These are phyloP conservation scores for Drosophila rellima DNA, from an alignment of 2,888 invertebrate genomes.

Conservation along the genomic window DNA sequence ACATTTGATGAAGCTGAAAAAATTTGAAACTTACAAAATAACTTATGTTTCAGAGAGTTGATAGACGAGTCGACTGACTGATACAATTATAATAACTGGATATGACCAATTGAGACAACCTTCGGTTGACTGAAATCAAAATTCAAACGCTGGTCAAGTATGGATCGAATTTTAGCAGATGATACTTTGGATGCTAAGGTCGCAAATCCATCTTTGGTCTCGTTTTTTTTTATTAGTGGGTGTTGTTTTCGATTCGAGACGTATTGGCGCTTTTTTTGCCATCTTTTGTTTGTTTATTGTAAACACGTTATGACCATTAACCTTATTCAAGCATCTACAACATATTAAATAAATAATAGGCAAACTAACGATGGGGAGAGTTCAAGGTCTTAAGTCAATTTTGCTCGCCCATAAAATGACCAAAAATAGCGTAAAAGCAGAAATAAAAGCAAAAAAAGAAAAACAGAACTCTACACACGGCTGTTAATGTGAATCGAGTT, in stretches of 20 bases:
- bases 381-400: slow-evolving; percentile 64
- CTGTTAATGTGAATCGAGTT: slow-evolving; percentile 42
- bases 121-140: slow-evolving; percentile 48
- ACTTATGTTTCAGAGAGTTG: slow-evolving; percentile 40
- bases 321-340: slow-evolving; percentile 62
- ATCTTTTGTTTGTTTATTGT: slow-evolving; percentile 62
- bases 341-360: slow-evolving; percentile 42
- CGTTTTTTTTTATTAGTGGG: slow-evolving; percentile 61
- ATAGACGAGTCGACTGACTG: slow-evolving; percentile 1
- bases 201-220: slow-evolving; percentile 26
- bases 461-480: slow-evolving; percentile 45
- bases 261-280: slow-evolving; percentile 23
- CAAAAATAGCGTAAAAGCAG: slow-evolving; percentile 30
- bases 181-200: slow-evolving; percentile 54
- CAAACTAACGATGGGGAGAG: slow-evolving; percentile 52
- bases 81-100: slow-evolving; percentile 24
- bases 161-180: slow-evolving; percentile 60
- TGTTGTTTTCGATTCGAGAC: slow-evolving; percentile 45
- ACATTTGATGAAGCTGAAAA: slow-evolving; percentile 32
- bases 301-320: slow-evolving; percentile 67
- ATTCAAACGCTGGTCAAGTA: slow-evolving; percentile 53
- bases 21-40: slow-evolving; percentile 30
- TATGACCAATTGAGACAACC: slow-evolving; percentile 62
- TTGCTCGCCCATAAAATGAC: slow-evolving; percentile 48
- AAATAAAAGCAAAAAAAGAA: slow-evolving; percentile 5